Conservation (phyloP, 2,888 invertebrate species). For the Aspidapion aeneum region DNA sequence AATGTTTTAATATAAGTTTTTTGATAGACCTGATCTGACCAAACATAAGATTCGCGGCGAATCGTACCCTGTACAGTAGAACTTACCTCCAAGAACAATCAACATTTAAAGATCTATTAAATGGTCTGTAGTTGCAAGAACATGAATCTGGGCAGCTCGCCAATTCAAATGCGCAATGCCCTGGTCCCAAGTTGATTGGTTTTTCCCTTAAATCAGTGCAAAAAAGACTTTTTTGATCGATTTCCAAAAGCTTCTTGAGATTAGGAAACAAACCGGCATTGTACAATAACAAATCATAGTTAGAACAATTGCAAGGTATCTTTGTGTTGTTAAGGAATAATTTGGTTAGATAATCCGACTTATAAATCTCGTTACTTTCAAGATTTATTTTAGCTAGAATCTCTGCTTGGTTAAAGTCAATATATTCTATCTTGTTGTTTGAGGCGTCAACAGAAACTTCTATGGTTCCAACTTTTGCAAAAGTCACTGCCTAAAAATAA, state of each 20-base stretch:
- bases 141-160: neutral
- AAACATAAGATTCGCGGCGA: no score
- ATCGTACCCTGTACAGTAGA: no score
- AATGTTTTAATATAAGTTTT: no score
- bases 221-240: neutral
- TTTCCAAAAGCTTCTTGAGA: neutral
- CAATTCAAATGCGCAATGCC: neutral
- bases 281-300: neutral
- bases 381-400: neutral
- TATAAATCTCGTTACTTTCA: neutral
- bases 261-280: neutral
- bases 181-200: neutral
- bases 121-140: conserved; percentile 1
- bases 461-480: neutral
- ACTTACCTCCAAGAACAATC: neutral
- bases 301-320: neutral
- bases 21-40: no score
- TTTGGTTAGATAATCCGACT: neutral
- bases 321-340: neutral
- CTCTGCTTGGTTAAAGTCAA: neutral
- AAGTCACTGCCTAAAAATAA: neutral
- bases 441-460: neutral
- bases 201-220: neutral
- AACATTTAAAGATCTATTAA: neutral
- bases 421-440: neutral